Evolutionary conservation across 92 coral and sea anemone genomes (phyloP).

Genomic region (Blastomussa wellsi): DNA sequence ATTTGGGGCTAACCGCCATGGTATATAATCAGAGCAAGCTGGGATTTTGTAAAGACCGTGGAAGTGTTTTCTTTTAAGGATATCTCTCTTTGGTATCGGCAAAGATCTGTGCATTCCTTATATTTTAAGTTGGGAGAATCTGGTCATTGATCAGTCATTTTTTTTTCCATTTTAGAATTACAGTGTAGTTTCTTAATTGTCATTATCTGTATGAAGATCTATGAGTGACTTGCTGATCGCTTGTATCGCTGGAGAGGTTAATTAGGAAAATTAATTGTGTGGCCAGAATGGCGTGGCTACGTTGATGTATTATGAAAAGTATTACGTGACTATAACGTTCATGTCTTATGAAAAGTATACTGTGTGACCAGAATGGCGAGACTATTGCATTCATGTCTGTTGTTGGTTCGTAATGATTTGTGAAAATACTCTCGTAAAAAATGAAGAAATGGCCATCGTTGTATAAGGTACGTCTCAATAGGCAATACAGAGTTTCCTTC

Average conservation of each 20-base stretch:
- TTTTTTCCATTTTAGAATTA: neutral
- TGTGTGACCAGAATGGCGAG: neutral
- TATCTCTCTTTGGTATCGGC: neutral
- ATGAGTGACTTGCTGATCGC: neutral
- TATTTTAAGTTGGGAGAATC: neutral
- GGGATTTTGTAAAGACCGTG: conserved; percentile 93
- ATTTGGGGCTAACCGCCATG: conserved; percentile 83
- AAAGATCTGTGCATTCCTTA: neutral
- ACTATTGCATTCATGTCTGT: too few species aligned
- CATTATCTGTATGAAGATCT: neutral
- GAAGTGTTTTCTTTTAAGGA: conserved; percentile 66
- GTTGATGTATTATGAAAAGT: too few species aligned
- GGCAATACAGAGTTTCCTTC: too few species aligned
- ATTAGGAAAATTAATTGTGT: neutral
- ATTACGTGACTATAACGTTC: neutral
- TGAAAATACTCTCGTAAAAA: neutral
- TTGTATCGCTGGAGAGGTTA: neutral
- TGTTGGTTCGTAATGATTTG: neutral
- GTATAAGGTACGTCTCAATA: too few species aligned
- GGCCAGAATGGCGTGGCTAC: neutral
- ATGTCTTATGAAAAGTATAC: too few species aligned
- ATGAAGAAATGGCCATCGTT: too few species aligned
- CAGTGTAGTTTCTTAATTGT: neutral
- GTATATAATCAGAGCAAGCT: conserved; percentile 92
- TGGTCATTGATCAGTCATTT: neutral